Percentiles rank a stretch among this genome's conserved stretches.
Conservation (phyloP, 2,113 vertebrate species). For the Hiodon tergisus region DNA sequence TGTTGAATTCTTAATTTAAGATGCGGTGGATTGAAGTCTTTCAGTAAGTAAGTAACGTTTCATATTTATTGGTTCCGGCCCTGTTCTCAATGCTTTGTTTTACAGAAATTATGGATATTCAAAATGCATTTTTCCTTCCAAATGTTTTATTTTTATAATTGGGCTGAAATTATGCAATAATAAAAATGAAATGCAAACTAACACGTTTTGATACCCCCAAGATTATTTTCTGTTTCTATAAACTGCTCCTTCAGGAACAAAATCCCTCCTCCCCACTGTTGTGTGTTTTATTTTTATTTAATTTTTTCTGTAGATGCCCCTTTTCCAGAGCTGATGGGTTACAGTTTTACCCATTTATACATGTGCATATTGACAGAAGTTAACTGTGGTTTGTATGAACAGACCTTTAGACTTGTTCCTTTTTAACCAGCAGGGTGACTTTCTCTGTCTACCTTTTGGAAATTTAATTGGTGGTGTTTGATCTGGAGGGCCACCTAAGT, state of each 20-base stretch:
- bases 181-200: background rate
- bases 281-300: no score
- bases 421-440: no score
- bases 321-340: no score
- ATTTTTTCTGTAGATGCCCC: no score
- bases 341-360: background rate
- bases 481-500: no score
- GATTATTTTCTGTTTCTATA: background rate
- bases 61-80: constrained; percentile 20
- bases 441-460: no score
- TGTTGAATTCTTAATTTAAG: background rate
- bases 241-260: no score
- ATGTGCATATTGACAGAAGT: background rate
- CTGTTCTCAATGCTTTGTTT: background rate
- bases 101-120: constrained; percentile 2
- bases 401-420: no score
- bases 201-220: background rate
- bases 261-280: background rate
- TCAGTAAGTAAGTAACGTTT: background rate
- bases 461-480: no score
- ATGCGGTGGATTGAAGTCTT: background rate
- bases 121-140: background rate
- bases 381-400: no score
- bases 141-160: constrained; percentile 11
- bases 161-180: constrained; percentile 5